These are phyloP conservation scores for Neomonachus schauinslandi DNA, from an alignment of 2,113 vertebrate genomes.

Conservation along the genomic window DNA sequence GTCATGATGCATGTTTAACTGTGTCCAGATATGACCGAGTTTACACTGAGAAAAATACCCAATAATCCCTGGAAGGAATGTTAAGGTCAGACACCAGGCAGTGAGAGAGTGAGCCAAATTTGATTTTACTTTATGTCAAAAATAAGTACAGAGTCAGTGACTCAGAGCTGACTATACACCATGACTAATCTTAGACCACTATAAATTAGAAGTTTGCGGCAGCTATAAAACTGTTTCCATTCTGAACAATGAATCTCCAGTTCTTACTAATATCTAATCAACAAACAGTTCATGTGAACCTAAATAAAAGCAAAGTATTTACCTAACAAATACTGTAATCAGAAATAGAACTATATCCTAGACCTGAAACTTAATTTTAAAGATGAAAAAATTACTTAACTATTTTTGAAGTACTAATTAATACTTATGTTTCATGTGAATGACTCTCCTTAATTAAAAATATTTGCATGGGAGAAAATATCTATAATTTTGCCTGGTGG, in stretches of 20 bases:
- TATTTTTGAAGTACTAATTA: not conserved
- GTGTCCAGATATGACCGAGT: constrained; percentile 64
- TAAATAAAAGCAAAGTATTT: constrained; percentile 59
- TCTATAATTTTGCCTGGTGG: not conserved
- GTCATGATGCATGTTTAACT: constrained; percentile 68
- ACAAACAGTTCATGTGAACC: constrained; percentile 79
- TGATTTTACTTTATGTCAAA: constrained; percentile 91
- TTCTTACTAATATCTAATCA: constrained; percentile 77
- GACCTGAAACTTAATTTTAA: not conserved
- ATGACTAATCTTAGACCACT: constrained; percentile 91
- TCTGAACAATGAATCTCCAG: constrained; percentile 79
- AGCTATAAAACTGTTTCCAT: constrained; percentile 87
- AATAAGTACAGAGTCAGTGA: constrained; percentile 91
- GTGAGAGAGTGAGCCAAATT: constrained; percentile 88
- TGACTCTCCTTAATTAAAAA: not conserved
- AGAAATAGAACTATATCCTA: constrained; percentile 75
- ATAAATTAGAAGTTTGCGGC: constrained; percentile 88
- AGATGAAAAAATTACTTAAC: constrained; percentile 26
- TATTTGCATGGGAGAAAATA: not conserved
- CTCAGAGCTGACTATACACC: constrained; percentile 90
- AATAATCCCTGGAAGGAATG: constrained; percentile 79
- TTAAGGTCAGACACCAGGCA: constrained; percentile 82
- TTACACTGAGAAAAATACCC: constrained; percentile 67
- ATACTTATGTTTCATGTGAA: constrained; percentile 12
- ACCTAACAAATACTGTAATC: constrained; percentile 67